phyloP scores from a whole-genome alignment of 2,888 invertebrate genomes.

The Saturnia pavonia region DNA sequence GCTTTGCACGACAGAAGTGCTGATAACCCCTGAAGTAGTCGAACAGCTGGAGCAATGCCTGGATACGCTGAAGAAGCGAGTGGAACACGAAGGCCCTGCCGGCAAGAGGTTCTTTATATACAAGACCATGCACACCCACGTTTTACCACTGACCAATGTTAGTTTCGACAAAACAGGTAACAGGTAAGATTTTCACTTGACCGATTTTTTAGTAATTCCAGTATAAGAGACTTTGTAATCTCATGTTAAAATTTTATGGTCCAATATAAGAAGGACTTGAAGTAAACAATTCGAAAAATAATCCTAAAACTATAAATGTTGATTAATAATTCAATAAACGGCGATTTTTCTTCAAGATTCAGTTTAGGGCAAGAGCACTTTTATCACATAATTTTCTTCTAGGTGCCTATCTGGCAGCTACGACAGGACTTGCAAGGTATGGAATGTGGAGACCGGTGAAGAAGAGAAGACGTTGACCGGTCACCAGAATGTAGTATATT shows the following conservation, averaged over 20 bases:
- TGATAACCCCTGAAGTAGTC: conserved; percentile 81
- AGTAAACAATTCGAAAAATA: too few species aligned
- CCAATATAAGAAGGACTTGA: too few species aligned
- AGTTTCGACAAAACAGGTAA: conserved; percentile 86
- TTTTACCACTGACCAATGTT: conserved; percentile 87
- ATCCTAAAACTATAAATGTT: too few species aligned
- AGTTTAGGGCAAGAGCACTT: background rate
- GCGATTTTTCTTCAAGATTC: background rate
- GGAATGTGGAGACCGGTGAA: conserved; percentile 86
- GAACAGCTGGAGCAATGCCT: conserved; percentile 83
- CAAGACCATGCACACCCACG: conserved; percentile 85
- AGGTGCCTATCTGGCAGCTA: conserved; percentile 92
- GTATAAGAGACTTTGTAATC: too few species aligned
- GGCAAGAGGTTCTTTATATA: conserved; percentile 85
- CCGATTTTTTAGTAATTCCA: too few species aligned
- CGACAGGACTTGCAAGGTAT: conserved; percentile 91
- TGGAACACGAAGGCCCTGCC: conserved; percentile 81
- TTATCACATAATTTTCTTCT: conserved; percentile 19
- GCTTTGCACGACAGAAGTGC: conserved; percentile 76
- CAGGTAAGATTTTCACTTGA: conserved; percentile 57
- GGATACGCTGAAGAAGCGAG: conserved; percentile 83
- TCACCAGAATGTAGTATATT: conserved; percentile 91
- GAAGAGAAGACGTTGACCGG: conserved; percentile 86
- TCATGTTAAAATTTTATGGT: too few species aligned
- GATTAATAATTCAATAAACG: background rate